Conservation (phyloP, 2,888 invertebrate genomes). For the Amphipyra tragopoginis region DNA sequence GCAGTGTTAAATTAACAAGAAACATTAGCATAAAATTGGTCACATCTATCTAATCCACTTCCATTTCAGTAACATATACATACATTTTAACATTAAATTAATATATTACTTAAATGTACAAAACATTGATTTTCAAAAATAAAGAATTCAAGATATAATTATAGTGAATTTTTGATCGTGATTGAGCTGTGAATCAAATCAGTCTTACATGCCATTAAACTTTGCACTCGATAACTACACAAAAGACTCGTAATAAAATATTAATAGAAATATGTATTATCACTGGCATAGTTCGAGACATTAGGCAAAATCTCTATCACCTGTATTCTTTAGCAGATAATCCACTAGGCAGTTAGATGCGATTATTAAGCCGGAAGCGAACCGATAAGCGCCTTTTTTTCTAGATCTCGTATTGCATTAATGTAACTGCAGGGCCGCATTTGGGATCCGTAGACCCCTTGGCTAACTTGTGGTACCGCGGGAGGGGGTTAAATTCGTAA, state of each 20-base stretch:
- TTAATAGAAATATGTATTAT: conserved; percentile 1
- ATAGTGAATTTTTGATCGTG: conserved; percentile 51
- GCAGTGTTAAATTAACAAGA: conserved; percentile 40
- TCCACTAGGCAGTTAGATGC: too few relatives aligned
- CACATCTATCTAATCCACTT: conserved; percentile 44
- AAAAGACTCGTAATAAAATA: conserved; percentile 19
- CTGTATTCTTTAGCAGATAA: too few relatives aligned
- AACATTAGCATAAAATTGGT: conserved; percentile 39
- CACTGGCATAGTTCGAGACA: conserved; percentile 29
- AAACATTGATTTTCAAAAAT: conserved; percentile 64
- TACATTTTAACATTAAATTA: conserved; percentile 46
- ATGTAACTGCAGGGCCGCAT: too few relatives aligned
- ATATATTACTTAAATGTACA: conserved; percentile 48
- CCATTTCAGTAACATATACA: conserved; percentile 37
- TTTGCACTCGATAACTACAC: conserved; percentile 39
- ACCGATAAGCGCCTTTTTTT: too few relatives aligned
- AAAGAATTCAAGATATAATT: conserved; percentile 50
- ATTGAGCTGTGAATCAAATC: conserved; percentile 76
- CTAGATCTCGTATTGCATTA: too few relatives aligned
- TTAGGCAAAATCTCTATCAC: conserved; percentile 1
- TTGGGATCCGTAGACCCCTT: too few relatives aligned
- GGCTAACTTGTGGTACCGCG: too few relatives aligned
- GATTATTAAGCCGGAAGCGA: too few relatives aligned
- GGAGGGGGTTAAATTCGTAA: too few relatives aligned
- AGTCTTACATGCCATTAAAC: conserved; percentile 68